Evolutionary conservation across 2,113 vertebrate species (phyloP), one percentile per base, ranked within the genome.

Genomic region (Camarhynchus parvulus): DNA sequence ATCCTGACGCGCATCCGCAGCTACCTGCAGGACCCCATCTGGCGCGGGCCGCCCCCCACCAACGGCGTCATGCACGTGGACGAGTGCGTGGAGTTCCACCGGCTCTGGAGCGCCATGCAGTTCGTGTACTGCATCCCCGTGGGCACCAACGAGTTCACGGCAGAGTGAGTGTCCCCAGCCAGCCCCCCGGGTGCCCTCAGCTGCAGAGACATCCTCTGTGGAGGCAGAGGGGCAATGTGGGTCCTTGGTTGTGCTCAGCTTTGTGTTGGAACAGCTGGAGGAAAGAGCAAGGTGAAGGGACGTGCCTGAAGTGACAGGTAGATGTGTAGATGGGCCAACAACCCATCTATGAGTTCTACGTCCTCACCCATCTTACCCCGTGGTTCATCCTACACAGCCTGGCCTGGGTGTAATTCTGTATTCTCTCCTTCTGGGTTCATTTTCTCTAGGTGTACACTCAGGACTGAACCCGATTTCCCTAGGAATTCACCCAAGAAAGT

Each of bases 71-170:
- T 99, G 99, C 99, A 99, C 1, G 99, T 99, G 25, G 99, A 99
- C 0, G 99, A 99, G 97, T 99, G 99, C 1, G 98, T 99, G 96
- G 99, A 99, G 97, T 99, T 99, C 95, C 99, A 99, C 96, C 99
- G 99, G 53, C 99, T 99, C 83, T 99, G 99, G 99, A 99, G 99
- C 3, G 99, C 99, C 97, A 99, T 99, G 99, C 99, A 99, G 97
- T 99, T 99, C 19, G 99, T 99, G 24, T 99, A 99, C 98, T 99
- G 99, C 97, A 99, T 99, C 95, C 99, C 99, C 0, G 99, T 99
- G 89, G 99, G 99, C 83, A 99, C 99, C 59, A 99, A 99, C 11
- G 99, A 99, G 97, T 99, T 99, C 97, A 99, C 99, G 3, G 99
- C 99, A 49, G 99, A 99, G 99, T 99, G 93, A 98, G 99, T 99